Evolutionary conservation across 2,113 vertebrate species (phyloP), one percentile per base, ranked within the genome.

Genomic region (Elephas maximus): DNA sequence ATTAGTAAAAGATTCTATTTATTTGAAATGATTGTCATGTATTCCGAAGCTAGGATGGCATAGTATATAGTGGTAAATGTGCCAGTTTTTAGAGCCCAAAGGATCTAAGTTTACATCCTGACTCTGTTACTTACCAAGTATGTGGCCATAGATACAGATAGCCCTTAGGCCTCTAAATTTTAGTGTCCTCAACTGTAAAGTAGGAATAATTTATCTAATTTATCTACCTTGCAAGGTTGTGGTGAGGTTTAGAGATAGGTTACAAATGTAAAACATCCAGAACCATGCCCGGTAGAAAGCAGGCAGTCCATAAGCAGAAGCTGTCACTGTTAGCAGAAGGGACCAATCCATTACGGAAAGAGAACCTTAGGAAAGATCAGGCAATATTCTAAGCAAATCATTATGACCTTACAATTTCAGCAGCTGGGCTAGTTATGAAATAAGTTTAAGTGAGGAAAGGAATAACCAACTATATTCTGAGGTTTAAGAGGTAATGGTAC

Each of bases 371-470:
- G 41, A 74, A 57, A 86, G 37, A 53, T n/a, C 26, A 60, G 65
- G 63, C 28, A 74, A 37, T 45, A 90, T 73, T 48, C 62, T 92
- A 65, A 87, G 44, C 3, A 76, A 53, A 84, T 24, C 20, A 63
- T 24, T 62, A 41, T 28, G 21, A 24, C 24, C 30, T 88, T 65
- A 71, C 24, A 76, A 69, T 60, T 92, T 63, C 23, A 87, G 6
- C 87, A 89, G 77, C 33, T 85, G 57, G 48, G 63, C 2, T 67
- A 88, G 33, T 94, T 69, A 74, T 9, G 65, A 91, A 92, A 89
- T 0, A 44, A 88, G 62, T 67, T 77, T 91, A 91, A 87, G 28
- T 85, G 37, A 77, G 82, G 82, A 95, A 89, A 93, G 45, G 60
- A 96, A 78, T 71, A 57, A 11, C 11, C 8, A 57, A 60, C 71